phyloP scores from a whole-genome alignment of 2,888 invertebrate genomes.

The Willowsia nigromaculata region DNA sequence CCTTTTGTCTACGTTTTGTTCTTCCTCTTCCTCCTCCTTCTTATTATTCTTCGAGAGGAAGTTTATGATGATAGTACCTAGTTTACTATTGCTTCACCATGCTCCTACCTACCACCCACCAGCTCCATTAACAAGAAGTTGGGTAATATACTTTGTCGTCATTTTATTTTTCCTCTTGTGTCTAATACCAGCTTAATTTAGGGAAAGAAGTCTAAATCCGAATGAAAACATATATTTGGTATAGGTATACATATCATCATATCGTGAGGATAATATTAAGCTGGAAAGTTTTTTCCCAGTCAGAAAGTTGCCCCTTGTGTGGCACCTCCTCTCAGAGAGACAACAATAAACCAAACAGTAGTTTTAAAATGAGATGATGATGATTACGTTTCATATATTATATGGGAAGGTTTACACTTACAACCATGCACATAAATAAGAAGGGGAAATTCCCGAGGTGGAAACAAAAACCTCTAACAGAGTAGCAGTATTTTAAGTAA shows the following conservation, averaged over 20 bases:
- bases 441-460: constrained; percentile 51
- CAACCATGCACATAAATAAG: background rate
- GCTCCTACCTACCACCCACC: background rate
- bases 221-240: background rate
- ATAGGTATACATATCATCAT: background rate
- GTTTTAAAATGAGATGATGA: background rate
- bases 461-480: constrained; percentile 28
- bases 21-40: background rate
- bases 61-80: background rate
- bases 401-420: background rate
- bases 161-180: background rate
- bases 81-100: background rate
- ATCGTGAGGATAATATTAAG: background rate
- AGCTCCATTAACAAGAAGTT: background rate
- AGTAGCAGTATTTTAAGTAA: constrained; percentile 17
- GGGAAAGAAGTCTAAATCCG: background rate
- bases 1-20: background rate
- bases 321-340: too few species aligned
- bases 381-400: background rate
- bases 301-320: background rate
- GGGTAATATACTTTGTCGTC: background rate
- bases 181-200: background rate
- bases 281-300: background rate
- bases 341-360: constrained; percentile 1
- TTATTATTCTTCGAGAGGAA: background rate